Percentiles rank a stretch among this genome's conserved stretches.
phyloP scores from a whole-genome alignment of 1,140 invertebrate species.

The Cataglyphis hispanica region DNA sequence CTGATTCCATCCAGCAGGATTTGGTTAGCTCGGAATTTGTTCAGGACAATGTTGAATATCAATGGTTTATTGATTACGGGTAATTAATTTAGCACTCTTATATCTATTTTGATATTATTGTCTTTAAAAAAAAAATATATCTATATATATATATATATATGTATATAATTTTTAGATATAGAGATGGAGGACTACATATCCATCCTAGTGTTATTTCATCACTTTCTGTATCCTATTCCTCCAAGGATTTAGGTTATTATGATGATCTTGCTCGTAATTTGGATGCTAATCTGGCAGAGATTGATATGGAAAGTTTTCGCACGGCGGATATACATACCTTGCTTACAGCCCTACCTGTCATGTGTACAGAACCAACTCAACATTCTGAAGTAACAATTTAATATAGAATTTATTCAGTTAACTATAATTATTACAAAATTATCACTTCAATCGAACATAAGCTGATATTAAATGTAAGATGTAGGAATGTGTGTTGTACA shows the following conservation, averaged over 20 bases:
- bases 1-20: slow-evolving; percentile 83
- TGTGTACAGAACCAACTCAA: slow-evolving; percentile 88
- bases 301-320: slow-evolving; percentile 97
- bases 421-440: slow-evolving; percentile 28
- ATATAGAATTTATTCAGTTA: neutral
- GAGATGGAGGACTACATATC: slow-evolving; percentile 91
- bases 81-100: slow-evolving; percentile 81
- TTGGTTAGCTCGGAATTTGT: slow-evolving; percentile 90
- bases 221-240: slow-evolving; percentile 92
- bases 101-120: slow-evolving; percentile 25
- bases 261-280: slow-evolving; percentile 95
- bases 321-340: slow-evolving; percentile 96
- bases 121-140: neutral
- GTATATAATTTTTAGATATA: slow-evolving; percentile 86
- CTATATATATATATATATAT: slow-evolving; percentile 12
- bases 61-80: slow-evolving; percentile 96
- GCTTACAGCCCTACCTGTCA: slow-evolving; percentile 92
- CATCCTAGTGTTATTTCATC: slow-evolving; percentile 94
- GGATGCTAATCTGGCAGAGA: slow-evolving; percentile 96
- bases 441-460: neutral
- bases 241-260: slow-evolving; percentile 92
- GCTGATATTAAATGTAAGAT: slow-evolving; percentile 6
- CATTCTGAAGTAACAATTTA: slow-evolving; percentile 82
- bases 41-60: slow-evolving; percentile 95
- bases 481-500: neutral